Base-by-base conservation (phyloP, 2,888 invertebrate genomes). In the Cylloceria caligata region DNA sequence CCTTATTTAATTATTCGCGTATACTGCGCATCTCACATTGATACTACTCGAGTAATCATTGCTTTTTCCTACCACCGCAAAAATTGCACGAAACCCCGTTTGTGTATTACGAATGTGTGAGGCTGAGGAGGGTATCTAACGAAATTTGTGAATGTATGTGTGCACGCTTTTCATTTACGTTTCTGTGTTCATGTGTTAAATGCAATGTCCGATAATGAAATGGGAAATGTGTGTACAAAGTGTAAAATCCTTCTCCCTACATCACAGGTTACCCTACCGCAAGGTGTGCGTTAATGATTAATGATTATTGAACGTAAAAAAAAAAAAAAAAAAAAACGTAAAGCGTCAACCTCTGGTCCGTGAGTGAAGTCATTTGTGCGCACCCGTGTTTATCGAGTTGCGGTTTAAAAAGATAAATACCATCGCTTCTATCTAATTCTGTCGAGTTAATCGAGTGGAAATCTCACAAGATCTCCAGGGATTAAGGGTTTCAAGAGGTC, bases 251-350 rank as follows among this genome's bases (percentile, higher is more conserved):
- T 81, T 84, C 86, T 88, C 88, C 87, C 87, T 89, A 91, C 92
- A 92, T 92, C 92, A 92, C 92, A 92, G 92, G 90, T 90, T 89
- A 92, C 89, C 89, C 88, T 88, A 87, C 87, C 87, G 88, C 89
- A 89, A 90, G 86, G 90, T 90, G 89, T 88, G 87, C 88, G 84
- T 87, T 86, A 73, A 75, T 78, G 24, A 55, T 64, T 36, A 76
- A 79, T 64, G 72, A 86, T 86, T 86, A 83, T 81, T 49, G 71
- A 74, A 73, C 65, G 75, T 60, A 78, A 79, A 77, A 71, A 81
- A 73, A 47, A 76, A 73, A 69, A 77, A 65, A 78, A 81, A 77
- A 71, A 81, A 73, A 77, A 69, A 78, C 16, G 71, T 57, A 81
- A 81, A 81, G 60, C 68, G 55, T 77, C 21, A 30, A 81, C 73